A percentile compares a stretch with the other conserved stretches of the same genome.
phyloP scores from a whole-genome alignment of 1,140 invertebrate genomes.

The Drosophila leontia region DNA sequence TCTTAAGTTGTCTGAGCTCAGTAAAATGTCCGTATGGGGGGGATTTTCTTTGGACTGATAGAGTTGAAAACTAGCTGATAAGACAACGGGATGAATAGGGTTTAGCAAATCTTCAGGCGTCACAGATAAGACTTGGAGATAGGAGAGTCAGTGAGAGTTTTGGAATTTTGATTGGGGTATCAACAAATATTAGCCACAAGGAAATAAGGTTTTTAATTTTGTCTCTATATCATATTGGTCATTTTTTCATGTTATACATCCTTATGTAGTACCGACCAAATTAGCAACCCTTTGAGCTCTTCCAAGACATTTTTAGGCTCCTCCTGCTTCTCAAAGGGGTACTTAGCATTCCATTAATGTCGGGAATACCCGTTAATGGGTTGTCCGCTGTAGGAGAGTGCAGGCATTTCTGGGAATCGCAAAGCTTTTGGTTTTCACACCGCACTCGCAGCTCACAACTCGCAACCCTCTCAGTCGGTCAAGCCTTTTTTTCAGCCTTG shows the following conservation, averaged over 20 bases:
- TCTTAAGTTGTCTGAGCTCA: constrained; percentile 14
- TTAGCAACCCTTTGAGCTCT: neutral
- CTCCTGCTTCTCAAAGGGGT: neutral
- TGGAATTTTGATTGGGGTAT: constrained; percentile 4
- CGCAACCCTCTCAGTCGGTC: constrained; percentile 42
- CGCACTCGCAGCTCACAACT: constrained; percentile 6
- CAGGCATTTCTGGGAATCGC: constrained; percentile 66
- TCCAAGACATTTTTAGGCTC: neutral
- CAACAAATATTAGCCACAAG: neutral
- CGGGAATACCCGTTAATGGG: constrained; percentile 59
- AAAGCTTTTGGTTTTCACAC: constrained; percentile 69
- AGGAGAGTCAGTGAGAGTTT: neutral
- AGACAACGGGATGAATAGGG: constrained; percentile 16
- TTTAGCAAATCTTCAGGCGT: constrained; percentile 15
- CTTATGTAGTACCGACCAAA: neutral
- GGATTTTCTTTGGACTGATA: constrained; percentile 11
- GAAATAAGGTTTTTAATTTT: too few relatives aligned
- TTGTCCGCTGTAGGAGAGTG: constrained; percentile 40
- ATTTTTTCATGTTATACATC: neutral
- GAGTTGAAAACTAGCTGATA: constrained; percentile 16
- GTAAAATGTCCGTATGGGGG: neutral
- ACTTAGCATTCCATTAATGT: constrained; percentile 52
- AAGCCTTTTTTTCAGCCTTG: constrained; percentile 38
- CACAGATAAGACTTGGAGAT: constrained; percentile 17
- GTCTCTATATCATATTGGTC: neutral